phyloP scores from a whole-genome alignment of 2,797 vertebrate genomes.

The Liasis olivaceus region DNA sequence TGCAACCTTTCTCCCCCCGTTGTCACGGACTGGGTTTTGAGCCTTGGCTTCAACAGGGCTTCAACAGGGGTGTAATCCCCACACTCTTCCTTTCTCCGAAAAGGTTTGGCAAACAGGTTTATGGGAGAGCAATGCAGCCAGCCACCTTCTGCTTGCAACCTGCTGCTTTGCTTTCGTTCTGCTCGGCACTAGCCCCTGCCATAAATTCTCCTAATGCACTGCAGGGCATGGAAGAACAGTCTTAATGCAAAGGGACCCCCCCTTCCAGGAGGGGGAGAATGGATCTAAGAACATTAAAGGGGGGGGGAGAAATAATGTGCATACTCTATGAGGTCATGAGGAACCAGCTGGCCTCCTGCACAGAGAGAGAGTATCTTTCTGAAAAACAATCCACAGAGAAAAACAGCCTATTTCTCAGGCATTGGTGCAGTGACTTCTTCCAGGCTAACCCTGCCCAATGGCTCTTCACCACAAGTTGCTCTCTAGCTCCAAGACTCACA shows the following conservation, averaged over 20 bases:
- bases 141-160: neutral
- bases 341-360: neutral
- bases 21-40: too few species aligned
- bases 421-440: too few species aligned
- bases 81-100: too few species aligned
- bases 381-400: neutral
- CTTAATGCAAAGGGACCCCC: neutral
- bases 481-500: neutral
- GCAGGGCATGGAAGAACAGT: neutral
- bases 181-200: neutral
- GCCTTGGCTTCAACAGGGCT: too few species aligned
- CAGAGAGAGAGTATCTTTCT: neutral
- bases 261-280: constrained; percentile 21
- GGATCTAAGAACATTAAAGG: constrained; percentile 60
- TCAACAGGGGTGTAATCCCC: neutral
- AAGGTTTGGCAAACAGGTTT: neutral
- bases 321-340: neutral
- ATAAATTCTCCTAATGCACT: neutral
- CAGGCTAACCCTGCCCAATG: too few species aligned
- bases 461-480: neutral
- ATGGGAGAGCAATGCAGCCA: neutral
- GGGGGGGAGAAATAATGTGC: constrained; percentile 20
- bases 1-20: too few species aligned
- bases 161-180: neutral
- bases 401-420: neutral